Evolutionary conservation across 1,140 invertebrate genomes (phyloP), one percentile per base, ranked within the genome.

Genomic region (Archivesica marissinica): DNA sequence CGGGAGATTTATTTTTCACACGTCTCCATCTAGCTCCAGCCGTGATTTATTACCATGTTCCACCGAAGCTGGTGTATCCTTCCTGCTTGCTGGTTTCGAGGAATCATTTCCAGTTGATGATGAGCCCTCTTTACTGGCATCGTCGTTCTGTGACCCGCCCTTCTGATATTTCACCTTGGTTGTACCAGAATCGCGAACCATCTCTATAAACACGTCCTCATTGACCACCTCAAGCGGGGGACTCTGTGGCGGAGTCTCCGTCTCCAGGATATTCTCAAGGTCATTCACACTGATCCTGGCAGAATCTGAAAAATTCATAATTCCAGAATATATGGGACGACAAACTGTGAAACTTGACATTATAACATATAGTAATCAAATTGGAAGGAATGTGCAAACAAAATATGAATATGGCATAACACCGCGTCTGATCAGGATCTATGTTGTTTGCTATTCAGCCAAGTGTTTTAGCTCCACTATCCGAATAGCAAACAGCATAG

Each of bases 231-330:
- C 70, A 30, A 86, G 86, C 17, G 87, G 88, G 4, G 93, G 93
- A 75, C 91, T 93, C 81, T 93, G 91, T 9, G 93, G 93, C 1
- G 93, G 93, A 20, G 93, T 93, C 66, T 94, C 93, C 41, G 92
- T 93, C 61, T 94, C 94, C 61, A 93, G 90, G 30, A 94, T 93
- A 76, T 94, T 92, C 83, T 94, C 94, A 20, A 94, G 82, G 79
- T 95, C 94, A 87, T 91, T 93, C 11, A 90, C 88, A 30, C 93
- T 94, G 50, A 94, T 91, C 47, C 91, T 94, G 81, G 92, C 94
- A 3, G 92, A 88, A 89, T 94, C 94, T 93, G 85, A 50, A 89
- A 83, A 35, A 54, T 39, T 39, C 23, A 39, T 33, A 68, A 28
- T 66, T 38, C 30, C 9, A 33, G n/a, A 28, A 15, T 66, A 28